Evolutionary conservation across 2,888 invertebrate genomes (phyloP), one percentile per base, ranked within the genome.

Genomic region (Acanthosepion esculentum): DNA sequence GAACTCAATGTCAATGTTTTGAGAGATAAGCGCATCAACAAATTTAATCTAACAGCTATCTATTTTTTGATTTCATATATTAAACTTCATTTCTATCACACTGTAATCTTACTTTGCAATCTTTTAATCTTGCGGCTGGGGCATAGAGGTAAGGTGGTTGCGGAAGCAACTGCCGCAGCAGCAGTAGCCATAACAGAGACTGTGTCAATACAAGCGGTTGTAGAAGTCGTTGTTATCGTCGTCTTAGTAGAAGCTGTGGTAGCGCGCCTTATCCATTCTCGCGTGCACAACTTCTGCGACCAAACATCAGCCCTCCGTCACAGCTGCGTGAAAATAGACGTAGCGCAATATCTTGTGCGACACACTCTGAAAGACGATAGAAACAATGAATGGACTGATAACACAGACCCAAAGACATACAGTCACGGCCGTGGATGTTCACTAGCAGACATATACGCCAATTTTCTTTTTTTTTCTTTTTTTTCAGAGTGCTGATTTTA

Each of bases 161-260:
- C 48, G 55, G 91, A 41, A 91, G 59, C 50, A 53, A 29, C 33
- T 91, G 33, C 91, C 53, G 92, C 55, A 50, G 94, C 53, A 91
- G 50, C 78, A n/a, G 78, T 33, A 78, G 78, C 78, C n/a, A 10
- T 33, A 78, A 78, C 33, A n/a, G 10, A n/a, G 91, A n/a, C 55
- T 0, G 33, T 50, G 53, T 55, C 91, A 55, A 91, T 50, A 33
- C 5, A 50, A 4, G n/a, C 12, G 55, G 55, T 33, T 55, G 50
- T 53, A n/a, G 94, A 53, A 91, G 92, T 94, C 48, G n/a, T 48
- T 4, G 94, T 91, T 26, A 55, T 53, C 50, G 55, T 94, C 48
- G 92, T 92, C 10, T 48, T 94, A 50, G 91, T 94, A 29, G 94
- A 53, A 20, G 92, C 20, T 10, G 92, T n/a, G 53, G 26, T 50